Percentiles rank a stretch among this genome's conserved stretches.
These are phyloP conservation scores for Eupeodes latifasciatus DNA, from an alignment of 2,888 invertebrate species.

Conservation along the genomic window DNA sequence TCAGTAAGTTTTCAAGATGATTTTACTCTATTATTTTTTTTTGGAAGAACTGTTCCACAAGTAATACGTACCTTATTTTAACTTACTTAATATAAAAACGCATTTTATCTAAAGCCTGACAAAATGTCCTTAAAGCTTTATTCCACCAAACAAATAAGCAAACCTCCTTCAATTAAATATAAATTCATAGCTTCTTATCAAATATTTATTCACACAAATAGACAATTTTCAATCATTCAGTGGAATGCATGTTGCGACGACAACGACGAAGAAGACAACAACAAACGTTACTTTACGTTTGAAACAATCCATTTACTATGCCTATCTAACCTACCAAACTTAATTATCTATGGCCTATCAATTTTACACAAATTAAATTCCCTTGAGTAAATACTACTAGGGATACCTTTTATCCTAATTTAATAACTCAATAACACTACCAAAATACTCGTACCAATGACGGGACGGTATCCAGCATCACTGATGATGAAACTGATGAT, in stretches of 20 bases:
- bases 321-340: not conserved
- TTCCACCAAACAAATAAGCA: not conserved
- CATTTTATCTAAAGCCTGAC: too few species aligned
- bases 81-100: too few species aligned
- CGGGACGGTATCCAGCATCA: slow-evolving; percentile 8
- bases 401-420: slow-evolving; percentile 59
- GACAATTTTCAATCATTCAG: not conserved
- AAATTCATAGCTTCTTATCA: slow-evolving; percentile 17
- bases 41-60: too few species aligned
- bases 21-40: too few species aligned
- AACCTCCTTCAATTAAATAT: not conserved
- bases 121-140: too few species aligned
- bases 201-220: slow-evolving; percentile 9
- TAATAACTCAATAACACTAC: slow-evolving; percentile 24
- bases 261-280: too few species aligned
- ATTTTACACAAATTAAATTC: slow-evolving; percentile 50
- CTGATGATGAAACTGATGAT: too few species aligned
- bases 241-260: too few species aligned
- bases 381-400: not conserved
- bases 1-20: too few species aligned
- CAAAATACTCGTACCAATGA: not conserved
- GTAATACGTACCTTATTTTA: too few species aligned
- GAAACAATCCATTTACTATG: slow-evolving; percentile 44
- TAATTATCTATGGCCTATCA: slow-evolving; percentile 65
- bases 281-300: not conserved